These are phyloP conservation scores for Trachythela sp. DNA, from an alignment of 64 coral and sea anemone genomes.

Conservation along the genomic window DNA sequence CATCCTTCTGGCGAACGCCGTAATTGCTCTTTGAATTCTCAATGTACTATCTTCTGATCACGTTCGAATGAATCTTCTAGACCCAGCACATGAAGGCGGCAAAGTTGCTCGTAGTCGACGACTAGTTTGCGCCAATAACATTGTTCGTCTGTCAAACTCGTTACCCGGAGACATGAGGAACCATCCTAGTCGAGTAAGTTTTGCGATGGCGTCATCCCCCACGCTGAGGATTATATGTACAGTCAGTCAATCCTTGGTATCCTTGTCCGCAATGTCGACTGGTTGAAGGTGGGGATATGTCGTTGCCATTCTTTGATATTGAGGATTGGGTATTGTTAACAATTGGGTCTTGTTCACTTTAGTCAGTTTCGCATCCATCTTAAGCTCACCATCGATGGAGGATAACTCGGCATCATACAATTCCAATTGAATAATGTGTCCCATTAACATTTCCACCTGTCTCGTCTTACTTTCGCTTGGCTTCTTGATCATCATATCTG, in stretches of 20 bases:
- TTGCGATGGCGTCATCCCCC: not conserved
- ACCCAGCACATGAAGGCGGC: not conserved
- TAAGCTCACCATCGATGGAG: too few species aligned
- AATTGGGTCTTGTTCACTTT: slow-evolving; percentile 19
- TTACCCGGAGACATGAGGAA: slow-evolving; percentile 25
- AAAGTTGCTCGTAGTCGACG: slow-evolving; percentile 36
- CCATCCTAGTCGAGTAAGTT: slow-evolving; percentile 36
- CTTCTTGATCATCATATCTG: too few species aligned
- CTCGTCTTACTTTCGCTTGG: too few species aligned
- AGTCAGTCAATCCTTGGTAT: slow-evolving; percentile 7
- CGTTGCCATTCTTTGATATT: not conserved
- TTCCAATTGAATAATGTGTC: too few species aligned
- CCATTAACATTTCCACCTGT: too few species aligned
- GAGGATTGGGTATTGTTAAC: slow-evolving; percentile 24
- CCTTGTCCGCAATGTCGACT: slow-evolving; percentile 25
- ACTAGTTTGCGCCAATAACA: slow-evolving; percentile 10
- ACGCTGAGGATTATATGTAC: slow-evolving; percentile 31
- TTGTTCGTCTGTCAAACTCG: slow-evolving; percentile 7
- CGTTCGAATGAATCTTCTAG: not conserved
- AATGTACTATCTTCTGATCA: not conserved
- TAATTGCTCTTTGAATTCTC: not conserved
- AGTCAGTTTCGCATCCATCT: slow-evolving; percentile 24
- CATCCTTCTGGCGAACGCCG: not conserved
- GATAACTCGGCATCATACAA: too few species aligned
- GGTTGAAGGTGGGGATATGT: slow-evolving; percentile 38